Evolutionary conservation across 2,888 invertebrate genomes (phyloP), one percentile per base, ranked within the genome.

Genomic region (Cerastoderma edule): DNA sequence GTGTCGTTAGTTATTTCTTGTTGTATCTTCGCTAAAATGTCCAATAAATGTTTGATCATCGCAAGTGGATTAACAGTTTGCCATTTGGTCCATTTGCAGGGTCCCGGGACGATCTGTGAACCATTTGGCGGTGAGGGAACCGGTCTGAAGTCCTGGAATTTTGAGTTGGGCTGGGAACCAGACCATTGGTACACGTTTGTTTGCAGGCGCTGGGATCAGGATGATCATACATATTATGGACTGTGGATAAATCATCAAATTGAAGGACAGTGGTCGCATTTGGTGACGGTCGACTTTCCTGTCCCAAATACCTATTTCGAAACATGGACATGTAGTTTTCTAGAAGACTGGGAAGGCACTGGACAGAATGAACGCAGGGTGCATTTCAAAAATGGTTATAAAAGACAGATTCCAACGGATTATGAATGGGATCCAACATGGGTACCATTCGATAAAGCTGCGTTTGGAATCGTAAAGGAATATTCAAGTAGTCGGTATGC

Each of bases 91-190:
- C n/a, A 53, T n/a, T 53, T 53, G 8, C 24, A 80, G 69, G 84
- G 83, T 0, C 85, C 77, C 22, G 87, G 85, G 13, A 86, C 86
- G 0, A 70, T 72, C 19, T 83, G 77, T 54, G 80, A 83, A 57
- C 78, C 81, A 4, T 87, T 87, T 71, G 87, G 81, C 10, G 85
- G 83, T 2, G 85, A 85, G 68, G 87, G 87, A n/a, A 76, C 78
- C 2, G 85, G 85, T 0, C 67, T 87, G 28, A 87, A 87, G 56
- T 81, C 85, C n/a, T 81, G 83, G 83, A 87, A 87, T 69, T 86
- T 86, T 72, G 75, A 75, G 28, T 35, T 85, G 5, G 81, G 81
- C 33, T 87, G 87, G 87, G 82, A 86, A 54, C 76, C 85, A 32
- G 83, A 86, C 53, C 63, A 69, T 44, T 87, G 87, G 85, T 87